Evolutionary conservation across 2,888 invertebrate species (phyloP).

Genomic region (Acronicta leporina): DNA sequence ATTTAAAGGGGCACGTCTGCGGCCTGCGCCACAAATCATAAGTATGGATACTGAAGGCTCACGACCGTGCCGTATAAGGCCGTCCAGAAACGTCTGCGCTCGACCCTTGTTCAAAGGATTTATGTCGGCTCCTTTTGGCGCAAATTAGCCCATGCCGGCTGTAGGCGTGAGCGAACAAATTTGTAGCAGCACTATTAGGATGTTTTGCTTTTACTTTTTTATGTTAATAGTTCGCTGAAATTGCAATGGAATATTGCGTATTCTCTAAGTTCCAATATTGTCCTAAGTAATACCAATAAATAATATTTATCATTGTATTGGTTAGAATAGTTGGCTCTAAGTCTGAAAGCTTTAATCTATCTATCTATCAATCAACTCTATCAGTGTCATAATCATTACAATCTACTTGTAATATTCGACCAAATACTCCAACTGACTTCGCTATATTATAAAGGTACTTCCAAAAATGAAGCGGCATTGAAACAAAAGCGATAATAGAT

Average conservation of each 20-base stretch:
- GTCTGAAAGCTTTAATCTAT: conserved; percentile 13
- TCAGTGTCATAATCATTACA: conserved; percentile 31
- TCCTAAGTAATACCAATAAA: conserved; percentile 15
- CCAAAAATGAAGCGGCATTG: conserved; percentile 31
- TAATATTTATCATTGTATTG: conserved; percentile 34
- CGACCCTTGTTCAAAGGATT: conserved; percentile 80
- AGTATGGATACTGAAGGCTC: conserved; percentile 75
- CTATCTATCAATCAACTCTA: conserved; percentile 22
- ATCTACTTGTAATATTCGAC: conserved; percentile 17
- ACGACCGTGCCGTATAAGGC: conserved; percentile 84
- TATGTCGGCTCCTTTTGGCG: conserved; percentile 83
- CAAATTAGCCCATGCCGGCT: conserved; percentile 82
- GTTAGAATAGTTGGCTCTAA: conserved; percentile 39
- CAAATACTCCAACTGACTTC: conserved; percentile 12
- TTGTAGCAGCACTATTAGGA: conserved; percentile 67
- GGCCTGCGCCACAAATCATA: conserved; percentile 80
- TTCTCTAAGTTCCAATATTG: conserved; percentile 8
- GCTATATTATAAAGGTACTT: conserved; percentile 17
- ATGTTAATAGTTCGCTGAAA: conserved; percentile 41
- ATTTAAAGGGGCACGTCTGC: conserved; percentile 51
- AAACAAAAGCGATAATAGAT: conserved; percentile 54
- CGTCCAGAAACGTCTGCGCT: conserved; percentile 72
- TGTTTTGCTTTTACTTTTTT: conserved; percentile 53
- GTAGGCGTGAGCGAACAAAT: conserved; percentile 83
- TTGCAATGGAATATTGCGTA: conserved; percentile 26